Percentiles rank a stretch among this genome's conserved stretches.
phyloP scores from a whole-genome alignment of 2,113 vertebrate species.

The Epinephelus cyanopodus region DNA sequence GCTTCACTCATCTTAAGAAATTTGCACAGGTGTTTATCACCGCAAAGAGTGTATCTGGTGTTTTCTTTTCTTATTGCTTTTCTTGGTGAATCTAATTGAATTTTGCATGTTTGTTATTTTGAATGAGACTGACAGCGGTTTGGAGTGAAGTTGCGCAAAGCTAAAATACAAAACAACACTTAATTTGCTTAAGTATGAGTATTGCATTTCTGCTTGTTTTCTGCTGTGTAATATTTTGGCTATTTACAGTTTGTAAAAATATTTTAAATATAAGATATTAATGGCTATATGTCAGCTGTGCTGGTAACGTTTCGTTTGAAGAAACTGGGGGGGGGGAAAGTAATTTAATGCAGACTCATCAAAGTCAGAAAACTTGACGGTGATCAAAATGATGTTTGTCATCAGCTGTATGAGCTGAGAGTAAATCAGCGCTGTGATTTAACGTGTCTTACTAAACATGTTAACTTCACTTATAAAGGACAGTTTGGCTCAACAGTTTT shows the following conservation, averaged over 20 bases:
- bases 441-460: slow-evolving; percentile 1
- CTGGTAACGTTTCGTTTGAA: slow-evolving; percentile 2
- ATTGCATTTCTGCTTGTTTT: slow-evolving; percentile 20
- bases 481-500: slow-evolving; percentile 12
- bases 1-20: slow-evolving; percentile 28
- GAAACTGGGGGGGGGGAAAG: not conserved
- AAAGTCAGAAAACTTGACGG: not conserved
- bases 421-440: not conserved
- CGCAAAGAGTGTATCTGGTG: slow-evolving; percentile 22
- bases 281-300: not conserved
- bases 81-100: slow-evolving; percentile 34
- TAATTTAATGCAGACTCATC: not conserved
- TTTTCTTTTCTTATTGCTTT: slow-evolving; percentile 17
- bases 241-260: slow-evolving; percentile 20
- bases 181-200: slow-evolving; percentile 6
- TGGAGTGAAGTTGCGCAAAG: slow-evolving; percentile 15
- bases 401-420: not conserved
- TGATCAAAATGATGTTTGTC: slow-evolving; percentile 4
- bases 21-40: slow-evolving; percentile 23
- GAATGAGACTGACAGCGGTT: slow-evolving; percentile 10
- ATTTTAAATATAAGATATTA: not conserved
- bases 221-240: slow-evolving; percentile 24
- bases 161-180: not conserved
- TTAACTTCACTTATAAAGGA: slow-evolving; percentile 26
- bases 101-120: slow-evolving; percentile 41